These are phyloP conservation scores for Zosterops borbonicus DNA, from an alignment of 2,113 vertebrate genomes.

Conservation along the genomic window DNA sequence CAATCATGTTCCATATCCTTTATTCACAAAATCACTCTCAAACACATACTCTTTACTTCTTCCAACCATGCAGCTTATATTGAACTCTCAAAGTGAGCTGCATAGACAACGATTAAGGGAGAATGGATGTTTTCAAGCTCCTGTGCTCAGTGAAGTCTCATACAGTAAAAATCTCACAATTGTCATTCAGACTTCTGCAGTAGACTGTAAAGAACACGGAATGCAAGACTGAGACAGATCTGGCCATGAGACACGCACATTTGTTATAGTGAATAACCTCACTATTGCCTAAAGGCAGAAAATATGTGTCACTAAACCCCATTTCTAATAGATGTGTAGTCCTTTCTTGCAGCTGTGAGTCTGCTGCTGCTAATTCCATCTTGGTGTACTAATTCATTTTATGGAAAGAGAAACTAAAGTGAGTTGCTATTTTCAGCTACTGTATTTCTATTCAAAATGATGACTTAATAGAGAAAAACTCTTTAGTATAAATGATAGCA, in stretches of 20 bases:
- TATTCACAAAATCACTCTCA: background rate
- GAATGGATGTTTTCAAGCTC: background rate
- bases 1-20: background rate
- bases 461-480: background rate
- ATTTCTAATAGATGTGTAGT: background rate
- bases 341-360: background rate
- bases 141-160: background rate
- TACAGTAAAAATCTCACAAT: background rate
- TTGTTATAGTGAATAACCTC: background rate
- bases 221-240: background rate
- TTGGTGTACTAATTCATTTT: background rate
- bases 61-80: background rate
- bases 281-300: background rate
- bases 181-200: background rate
- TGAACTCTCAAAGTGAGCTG: background rate
- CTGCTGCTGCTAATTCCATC: background rate
- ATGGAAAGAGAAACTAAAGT: background rate
- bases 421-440: background rate
- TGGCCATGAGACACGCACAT: background rate
- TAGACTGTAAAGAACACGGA: background rate
- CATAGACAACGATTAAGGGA: background rate
- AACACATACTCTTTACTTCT: background rate
- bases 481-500: background rate
- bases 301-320: background rate
- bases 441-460: background rate